phyloP scores from a whole-genome alignment of 2,888 invertebrate genomes.

The Lochmaea crataegi region DNA sequence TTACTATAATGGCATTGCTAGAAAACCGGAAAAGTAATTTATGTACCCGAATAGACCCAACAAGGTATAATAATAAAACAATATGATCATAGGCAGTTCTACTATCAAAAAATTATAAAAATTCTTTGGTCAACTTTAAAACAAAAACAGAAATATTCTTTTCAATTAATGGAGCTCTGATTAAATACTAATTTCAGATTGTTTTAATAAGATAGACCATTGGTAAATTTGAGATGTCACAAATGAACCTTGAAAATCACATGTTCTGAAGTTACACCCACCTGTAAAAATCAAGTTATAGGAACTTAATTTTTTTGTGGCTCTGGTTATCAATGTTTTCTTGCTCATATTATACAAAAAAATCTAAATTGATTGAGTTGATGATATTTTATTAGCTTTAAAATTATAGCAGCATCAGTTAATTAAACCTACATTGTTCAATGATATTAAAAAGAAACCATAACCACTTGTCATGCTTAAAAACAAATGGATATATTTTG shows the following conservation, averaged over 20 bases:
- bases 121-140: too few relatives aligned
- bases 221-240: slow-evolving; percentile 16
- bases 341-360: neutral
- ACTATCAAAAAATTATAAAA: too few relatives aligned
- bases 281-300: slow-evolving; percentile 47
- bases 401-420: neutral
- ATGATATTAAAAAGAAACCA: neutral
- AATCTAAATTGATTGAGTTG: neutral
- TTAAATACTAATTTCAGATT: neutral
- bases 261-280: slow-evolving; percentile 60
- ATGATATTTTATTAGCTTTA: neutral
- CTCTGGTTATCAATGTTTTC: slow-evolving; percentile 7
- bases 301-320: slow-evolving; percentile 13
- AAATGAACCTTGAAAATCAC: slow-evolving; percentile 60
- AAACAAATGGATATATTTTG: neutral
- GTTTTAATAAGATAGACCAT: neutral
- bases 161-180: neutral
- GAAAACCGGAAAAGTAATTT: neutral
- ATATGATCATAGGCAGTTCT: too few relatives aligned
- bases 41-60: too few relatives aligned
- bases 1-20: neutral
- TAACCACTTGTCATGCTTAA: neutral
- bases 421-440: neutral
- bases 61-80: too few relatives aligned
- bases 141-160: neutral